Evolutionary conservation across 2,888 invertebrate genomes (phyloP), one percentile per base, ranked within the genome.

Genomic region (Cryptocephalus moraei): DNA sequence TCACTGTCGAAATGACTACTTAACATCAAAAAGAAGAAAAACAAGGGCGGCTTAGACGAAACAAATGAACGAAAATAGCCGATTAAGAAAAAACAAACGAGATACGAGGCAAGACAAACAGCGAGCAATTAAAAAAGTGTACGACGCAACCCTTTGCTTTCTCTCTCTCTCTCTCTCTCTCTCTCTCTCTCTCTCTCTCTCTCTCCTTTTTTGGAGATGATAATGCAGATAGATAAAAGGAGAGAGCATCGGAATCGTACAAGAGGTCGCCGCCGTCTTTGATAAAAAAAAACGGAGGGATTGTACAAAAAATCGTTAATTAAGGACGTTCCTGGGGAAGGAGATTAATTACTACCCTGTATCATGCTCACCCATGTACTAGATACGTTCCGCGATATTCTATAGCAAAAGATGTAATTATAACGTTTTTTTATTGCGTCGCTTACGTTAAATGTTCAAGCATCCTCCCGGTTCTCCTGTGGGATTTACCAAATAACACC

Each of bases 51-150:
- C 57, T 59, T 54, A 52, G 51, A 52, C 46, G 50, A 52, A 58
- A 60, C 58, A 60, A 60, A 59, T 57, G 59, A 59, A 59, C 56
- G 59, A 57, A 59, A 57, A 60, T 61, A 59, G 59, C 59, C 58
- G 59, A 60, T 60, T 61, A 61, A 61, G 59, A 60, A 62, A 59
- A 61, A 59, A 61, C 59, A 61, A 61, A 61, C 59, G 61, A 60
- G 54, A 54, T 54, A 54, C 54, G 57, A 58, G 43, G 13, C 59
- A 62, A 63, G 63, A 63, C 62, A 63, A 64, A 64, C 62, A 60
- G 57, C 50, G 57, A 50, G 60, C 56, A 64, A 62, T 62, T 62
- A 62, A 64, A 61, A 58, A 56, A 50, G 49, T 50, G 54, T 12
- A 43, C 34, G 43, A 43, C 55, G 60, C 62, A 63, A 64, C 64